Evolutionary conservation across 2,797 vertebrate species (phyloP).

Genomic region (Taeniopygia guttata): DNA sequence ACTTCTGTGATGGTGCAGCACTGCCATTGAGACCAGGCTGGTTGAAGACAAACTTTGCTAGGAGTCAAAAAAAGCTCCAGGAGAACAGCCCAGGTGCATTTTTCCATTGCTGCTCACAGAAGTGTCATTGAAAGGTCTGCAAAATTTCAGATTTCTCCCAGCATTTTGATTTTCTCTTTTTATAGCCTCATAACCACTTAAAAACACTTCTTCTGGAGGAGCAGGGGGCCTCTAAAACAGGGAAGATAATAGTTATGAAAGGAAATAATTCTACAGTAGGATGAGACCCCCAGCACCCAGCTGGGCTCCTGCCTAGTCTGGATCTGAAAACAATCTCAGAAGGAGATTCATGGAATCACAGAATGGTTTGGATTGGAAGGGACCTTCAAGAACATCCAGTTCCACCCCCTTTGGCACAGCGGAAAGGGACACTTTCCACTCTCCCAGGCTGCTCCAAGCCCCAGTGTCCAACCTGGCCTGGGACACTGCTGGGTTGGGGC

Average conservation of each 20-base stretch:
- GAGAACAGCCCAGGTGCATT: neutral
- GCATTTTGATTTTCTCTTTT: neutral
- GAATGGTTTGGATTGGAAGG: neutral
- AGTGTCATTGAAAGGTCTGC: neutral
- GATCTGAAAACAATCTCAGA: neutral
- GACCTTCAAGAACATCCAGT: neutral
- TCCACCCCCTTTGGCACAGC: neutral
- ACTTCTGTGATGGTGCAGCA: neutral
- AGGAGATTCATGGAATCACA: neutral
- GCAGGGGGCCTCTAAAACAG: neutral
- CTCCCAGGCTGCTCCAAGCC: neutral
- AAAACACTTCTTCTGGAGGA: neutral
- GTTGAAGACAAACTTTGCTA: neutral
- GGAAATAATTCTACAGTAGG: neutral
- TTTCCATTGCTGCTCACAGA: neutral
- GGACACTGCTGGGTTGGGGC: rapidly evolving
- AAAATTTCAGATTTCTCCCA: neutral
- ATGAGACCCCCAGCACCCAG: rapidly evolving
- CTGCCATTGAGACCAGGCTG: neutral
- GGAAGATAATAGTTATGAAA: neutral
- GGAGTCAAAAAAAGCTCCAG: neutral
- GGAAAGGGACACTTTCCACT: neutral
- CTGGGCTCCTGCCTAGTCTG: neutral
- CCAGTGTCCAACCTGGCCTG: rapidly evolving
- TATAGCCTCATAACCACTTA: neutral